Evolutionary conservation across 2,113 vertebrate species (phyloP).

Genomic region (Malurus alboscapulatus): DNA sequence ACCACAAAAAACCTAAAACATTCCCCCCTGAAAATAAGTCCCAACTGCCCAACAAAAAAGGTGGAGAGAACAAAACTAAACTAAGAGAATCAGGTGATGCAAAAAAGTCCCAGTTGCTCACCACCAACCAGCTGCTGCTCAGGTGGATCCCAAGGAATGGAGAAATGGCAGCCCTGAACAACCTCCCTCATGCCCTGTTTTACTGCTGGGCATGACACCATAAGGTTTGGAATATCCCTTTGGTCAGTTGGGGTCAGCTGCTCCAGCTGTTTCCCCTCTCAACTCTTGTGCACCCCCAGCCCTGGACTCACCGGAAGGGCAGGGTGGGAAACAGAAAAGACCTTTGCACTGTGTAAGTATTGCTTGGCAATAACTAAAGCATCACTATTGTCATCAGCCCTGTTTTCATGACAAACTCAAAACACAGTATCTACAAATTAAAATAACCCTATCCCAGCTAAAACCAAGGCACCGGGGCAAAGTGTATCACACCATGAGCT

Average conservation of each 20-base stretch:
- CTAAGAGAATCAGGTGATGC: neutral
- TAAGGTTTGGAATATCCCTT: neutral
- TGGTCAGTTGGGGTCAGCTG: neutral
- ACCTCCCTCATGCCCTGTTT: rapidly evolving
- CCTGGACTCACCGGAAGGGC: no score
- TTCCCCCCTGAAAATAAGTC: neutral
- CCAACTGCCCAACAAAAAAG: neutral
- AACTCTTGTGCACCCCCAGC: neutral
- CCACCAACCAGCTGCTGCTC: neutral
- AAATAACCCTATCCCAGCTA: neutral
- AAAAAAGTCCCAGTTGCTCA: neutral
- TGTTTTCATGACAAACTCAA: neutral
- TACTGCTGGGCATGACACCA: neutral
- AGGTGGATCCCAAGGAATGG: neutral
- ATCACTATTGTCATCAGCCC: neutral
- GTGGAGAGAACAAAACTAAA: neutral
- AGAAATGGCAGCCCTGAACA: neutral
- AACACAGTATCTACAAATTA: neutral
- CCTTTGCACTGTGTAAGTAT: neutral
- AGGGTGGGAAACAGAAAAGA: neutral
- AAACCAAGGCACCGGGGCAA: neutral
- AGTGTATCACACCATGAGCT: neutral
- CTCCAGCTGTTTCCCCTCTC: neutral
- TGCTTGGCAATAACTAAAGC: neutral
- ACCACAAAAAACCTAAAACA: neutral